Conservation (phyloP, 2,113 vertebrate genomes). For the Phyllopteryx taeniolatus region DNA sequence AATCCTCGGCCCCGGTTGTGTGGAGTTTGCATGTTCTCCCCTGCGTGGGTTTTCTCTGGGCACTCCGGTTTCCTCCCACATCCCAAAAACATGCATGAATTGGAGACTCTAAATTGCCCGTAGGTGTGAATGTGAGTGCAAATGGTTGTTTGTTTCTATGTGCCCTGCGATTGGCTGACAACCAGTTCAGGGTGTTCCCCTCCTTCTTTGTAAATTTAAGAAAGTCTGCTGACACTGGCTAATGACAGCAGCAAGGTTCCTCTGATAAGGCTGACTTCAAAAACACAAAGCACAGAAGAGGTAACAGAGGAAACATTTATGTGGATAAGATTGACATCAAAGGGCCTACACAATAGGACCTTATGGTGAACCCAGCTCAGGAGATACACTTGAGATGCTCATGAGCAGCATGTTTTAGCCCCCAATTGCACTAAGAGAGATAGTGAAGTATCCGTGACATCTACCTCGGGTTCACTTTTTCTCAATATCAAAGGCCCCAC, state of each 20-base stretch:
- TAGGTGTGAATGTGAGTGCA: too few species aligned
- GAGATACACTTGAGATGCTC: constrained; percentile 18
- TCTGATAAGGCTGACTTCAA: constrained; percentile 21
- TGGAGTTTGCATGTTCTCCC: too few species aligned
- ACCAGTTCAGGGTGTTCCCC: too few species aligned
- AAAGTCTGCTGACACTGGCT: constrained; percentile 20
- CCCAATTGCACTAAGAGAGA: constrained; percentile 7
- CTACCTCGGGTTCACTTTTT: constrained; percentile 18
- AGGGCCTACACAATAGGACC: not conserved
- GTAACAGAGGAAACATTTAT: not conserved
- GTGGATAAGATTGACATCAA: constrained; percentile 9
- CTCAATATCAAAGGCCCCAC: constrained; percentile 42
- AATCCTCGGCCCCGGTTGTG: too few species aligned
- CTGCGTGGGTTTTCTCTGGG: too few species aligned
- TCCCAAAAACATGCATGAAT: too few species aligned
- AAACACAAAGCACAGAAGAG: not conserved
- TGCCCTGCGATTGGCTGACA: too few species aligned
- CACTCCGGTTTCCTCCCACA: too few species aligned
- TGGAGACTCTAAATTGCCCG: too few species aligned
- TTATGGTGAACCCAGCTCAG: constrained; percentile 13
- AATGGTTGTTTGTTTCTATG: too few species aligned
- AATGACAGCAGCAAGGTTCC: constrained; percentile 9
- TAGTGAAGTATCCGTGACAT: constrained; percentile 21
- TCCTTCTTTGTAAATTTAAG: constrained; percentile 15
- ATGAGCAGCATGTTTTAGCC: constrained; percentile 28